Conservation (phyloP, 2,113 vertebrate genomes). For the Bufo gargarizans region DNA sequence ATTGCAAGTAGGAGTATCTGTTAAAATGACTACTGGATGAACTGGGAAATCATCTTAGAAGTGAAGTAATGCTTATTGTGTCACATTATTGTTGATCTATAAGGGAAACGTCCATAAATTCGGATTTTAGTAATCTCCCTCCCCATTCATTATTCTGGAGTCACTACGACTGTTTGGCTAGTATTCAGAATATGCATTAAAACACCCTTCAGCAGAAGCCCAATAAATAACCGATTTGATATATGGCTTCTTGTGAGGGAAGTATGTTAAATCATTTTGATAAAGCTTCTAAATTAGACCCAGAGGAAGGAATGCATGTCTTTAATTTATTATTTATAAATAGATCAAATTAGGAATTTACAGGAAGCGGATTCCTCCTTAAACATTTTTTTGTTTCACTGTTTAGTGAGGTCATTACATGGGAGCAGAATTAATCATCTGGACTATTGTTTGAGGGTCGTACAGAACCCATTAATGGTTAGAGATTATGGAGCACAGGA, state of each 20-base stretch:
- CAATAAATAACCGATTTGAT: conserved; percentile 82
- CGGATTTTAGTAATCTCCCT: conserved; percentile 60
- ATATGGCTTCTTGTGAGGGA: conserved; percentile 75
- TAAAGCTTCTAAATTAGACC: conserved; percentile 77
- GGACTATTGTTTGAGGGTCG: background rate
- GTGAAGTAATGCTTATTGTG: background rate
- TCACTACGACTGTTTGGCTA: conserved; percentile 75
- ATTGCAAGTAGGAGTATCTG: background rate
- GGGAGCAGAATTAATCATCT: background rate
- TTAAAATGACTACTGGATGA: too few species aligned
- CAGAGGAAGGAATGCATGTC: conserved; percentile 68
- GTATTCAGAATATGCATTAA: conserved; percentile 83
- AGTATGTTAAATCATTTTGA: conserved; percentile 82
- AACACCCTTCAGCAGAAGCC: conserved; percentile 75
- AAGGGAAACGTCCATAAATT: conserved; percentile 77
- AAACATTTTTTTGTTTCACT: background rate
- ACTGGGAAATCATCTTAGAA: background rate
- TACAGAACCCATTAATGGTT: background rate
- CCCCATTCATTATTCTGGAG: conserved; percentile 65
- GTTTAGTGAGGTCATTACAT: background rate
- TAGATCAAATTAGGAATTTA: conserved; percentile 69
- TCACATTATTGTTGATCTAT: background rate
- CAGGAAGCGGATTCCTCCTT: conserved; percentile 58
- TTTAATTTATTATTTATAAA: conserved; percentile 79
- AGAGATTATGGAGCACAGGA: background rate